Conservation (phyloP, 2,888 invertebrate genomes). For the Cheilosia vulpina region DNA sequence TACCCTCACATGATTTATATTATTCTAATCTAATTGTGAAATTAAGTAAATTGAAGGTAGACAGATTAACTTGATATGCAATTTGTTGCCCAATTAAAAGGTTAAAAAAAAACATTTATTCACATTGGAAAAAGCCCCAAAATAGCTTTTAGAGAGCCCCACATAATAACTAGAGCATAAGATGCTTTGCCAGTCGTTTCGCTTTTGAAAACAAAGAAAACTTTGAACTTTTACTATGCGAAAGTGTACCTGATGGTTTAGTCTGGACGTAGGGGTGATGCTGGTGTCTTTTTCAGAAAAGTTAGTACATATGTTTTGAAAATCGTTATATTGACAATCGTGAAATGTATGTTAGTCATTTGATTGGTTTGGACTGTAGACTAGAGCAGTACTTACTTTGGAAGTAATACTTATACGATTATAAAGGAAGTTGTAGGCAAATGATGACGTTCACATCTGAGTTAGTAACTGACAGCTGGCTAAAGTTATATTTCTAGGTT, state of each 20-base stretch:
- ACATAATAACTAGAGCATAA: slow-evolving; percentile 47
- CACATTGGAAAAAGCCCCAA: not conserved
- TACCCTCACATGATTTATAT: not conserved
- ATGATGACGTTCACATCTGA: no score
- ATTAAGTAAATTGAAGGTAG: not conserved
- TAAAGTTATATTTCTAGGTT: no score
- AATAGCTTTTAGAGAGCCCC: slow-evolving; percentile 6
- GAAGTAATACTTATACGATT: no score
- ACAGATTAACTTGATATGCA: not conserved
- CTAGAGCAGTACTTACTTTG: no score
- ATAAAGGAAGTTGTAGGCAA: no score
- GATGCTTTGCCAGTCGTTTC: slow-evolving; percentile 43
- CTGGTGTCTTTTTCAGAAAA: not conserved
- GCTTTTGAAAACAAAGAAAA: slow-evolving; percentile 66
- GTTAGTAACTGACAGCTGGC: no score
- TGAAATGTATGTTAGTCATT: no score
- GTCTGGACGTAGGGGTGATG: slow-evolving; percentile 25
- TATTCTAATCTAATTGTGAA: not conserved
- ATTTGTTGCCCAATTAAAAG: not conserved
- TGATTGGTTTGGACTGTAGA: no score
- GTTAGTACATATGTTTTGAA: no score
- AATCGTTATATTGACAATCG: no score
- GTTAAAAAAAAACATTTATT: not conserved
- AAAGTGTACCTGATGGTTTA: slow-evolving; percentile 39
- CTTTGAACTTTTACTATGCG: slow-evolving; percentile 53